These are phyloP conservation scores for Atherix ibis DNA, from an alignment of 2,888 invertebrate genomes.

Conservation along the genomic window DNA sequence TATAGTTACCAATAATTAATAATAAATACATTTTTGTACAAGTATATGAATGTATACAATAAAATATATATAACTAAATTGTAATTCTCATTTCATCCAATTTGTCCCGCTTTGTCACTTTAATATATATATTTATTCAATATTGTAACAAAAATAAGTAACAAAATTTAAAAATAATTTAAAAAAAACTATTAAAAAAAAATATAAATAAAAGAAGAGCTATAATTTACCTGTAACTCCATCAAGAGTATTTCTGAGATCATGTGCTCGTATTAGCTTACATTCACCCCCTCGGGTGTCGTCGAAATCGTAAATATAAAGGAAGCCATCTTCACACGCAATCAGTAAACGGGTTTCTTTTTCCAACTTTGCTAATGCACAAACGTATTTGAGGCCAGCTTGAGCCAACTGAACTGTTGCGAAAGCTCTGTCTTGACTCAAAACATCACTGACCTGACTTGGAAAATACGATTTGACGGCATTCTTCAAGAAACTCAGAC, in stretches of 20 bases:
- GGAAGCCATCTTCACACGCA: constrained; percentile 31
- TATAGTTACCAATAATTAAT: too few relatives aligned
- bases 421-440: constrained; percentile 31
- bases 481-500: constrained; percentile 26
- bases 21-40: too few relatives aligned
- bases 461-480: constrained; percentile 30
- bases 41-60: too few relatives aligned
- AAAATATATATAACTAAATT: too few relatives aligned
- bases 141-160: too few relatives aligned
- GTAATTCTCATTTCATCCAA: too few relatives aligned
- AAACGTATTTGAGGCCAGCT: constrained; percentile 27
- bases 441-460: constrained; percentile 28
- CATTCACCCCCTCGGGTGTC: constrained; percentile 26
- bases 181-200: too few relatives aligned
- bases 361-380: constrained; percentile 26
- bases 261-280: constrained; percentile 27
- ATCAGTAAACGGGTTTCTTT: constrained; percentile 27
- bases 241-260: constrained; percentile 26
- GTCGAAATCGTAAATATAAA: constrained; percentile 30
- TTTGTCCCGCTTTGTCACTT: too few relatives aligned
- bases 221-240: constrained; percentile 21
- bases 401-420: constrained; percentile 28
- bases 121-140: too few relatives aligned
- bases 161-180: too few relatives aligned
- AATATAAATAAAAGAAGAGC: too few relatives aligned